Evolutionary conservation across 2,888 invertebrate genomes (phyloP), one percentile per base, ranked within the genome.

Genomic region (Bedellia somnulentella): DNA sequence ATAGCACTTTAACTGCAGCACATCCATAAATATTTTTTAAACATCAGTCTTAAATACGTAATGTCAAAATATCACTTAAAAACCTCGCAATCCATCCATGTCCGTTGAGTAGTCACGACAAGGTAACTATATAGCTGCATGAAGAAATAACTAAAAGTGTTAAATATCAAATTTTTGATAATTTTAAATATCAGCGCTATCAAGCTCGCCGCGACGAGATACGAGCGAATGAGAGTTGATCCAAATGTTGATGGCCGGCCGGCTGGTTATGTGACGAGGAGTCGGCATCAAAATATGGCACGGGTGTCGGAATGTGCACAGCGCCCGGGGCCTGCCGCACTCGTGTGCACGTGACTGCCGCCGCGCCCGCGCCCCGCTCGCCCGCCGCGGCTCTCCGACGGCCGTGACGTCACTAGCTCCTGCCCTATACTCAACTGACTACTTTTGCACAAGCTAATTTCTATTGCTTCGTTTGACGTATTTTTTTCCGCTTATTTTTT

Each of bases 251-350:
- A 14, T 14, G 11, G 52, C 62, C 58, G 60, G 59, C 55, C 54
- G 52, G 52, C 37, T 35, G 47, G 46, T 66, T 59, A 59, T 61
- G 58, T 70, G 68, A 64, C 50, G 47, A 3, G 11, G 29, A 9
- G 21, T 11, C 38, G 39, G 42, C 53, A 50, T 57, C 57, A 61
- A 66, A 62, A 61, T 58, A 63, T 47, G 50, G 51, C 46, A 49
- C 47, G 49, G 38, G 51, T 45, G 37, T 35, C 37, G 49, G 47
- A 58, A 59, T 63, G 54, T 55, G 54, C 21, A 5, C 24, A 22
- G 15, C 8, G 30, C 27, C 33, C 13, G 24, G 37, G 32, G 27
- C 29, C 8, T 12, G 27, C 18, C 24, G 13, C 24, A 16, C 29
- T 62, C 38, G 57, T 42, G 37, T 38, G 46, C 66, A 66, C 64